Conservation (phyloP, 2,113 vertebrate species). For the Bufo bufo region DNA sequence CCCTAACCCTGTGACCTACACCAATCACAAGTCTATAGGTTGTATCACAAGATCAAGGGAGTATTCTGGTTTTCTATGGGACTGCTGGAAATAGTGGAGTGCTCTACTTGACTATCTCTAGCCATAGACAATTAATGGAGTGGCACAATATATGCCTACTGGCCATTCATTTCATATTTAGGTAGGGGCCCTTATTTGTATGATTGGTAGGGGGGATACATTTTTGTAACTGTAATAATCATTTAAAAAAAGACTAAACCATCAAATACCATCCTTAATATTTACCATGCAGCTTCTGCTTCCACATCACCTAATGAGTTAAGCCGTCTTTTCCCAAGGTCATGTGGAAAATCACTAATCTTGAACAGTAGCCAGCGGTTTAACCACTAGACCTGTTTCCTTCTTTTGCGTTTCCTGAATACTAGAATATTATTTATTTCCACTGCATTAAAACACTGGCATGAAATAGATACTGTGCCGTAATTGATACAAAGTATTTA, state of each 20-base stretch:
- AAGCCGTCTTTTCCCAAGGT: constrained; percentile 16
- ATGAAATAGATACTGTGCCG: constrained; percentile 47
- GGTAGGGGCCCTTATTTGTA: too few species aligned
- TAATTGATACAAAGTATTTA: constrained; percentile 56
- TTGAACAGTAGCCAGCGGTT: constrained; percentile 17
- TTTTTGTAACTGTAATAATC: too few species aligned
- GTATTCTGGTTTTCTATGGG: too few species aligned
- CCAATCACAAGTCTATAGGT: too few species aligned
- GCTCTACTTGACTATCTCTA: too few species aligned
- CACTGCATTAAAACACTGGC: constrained; percentile 36
- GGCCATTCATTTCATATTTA: too few species aligned
- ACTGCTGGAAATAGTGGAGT: too few species aligned
- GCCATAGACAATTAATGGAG: too few species aligned
- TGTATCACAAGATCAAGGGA: too few species aligned
- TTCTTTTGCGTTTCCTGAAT: constrained; percentile 35
- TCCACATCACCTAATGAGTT: not conserved
- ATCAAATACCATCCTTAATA: not conserved
- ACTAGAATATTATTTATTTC: constrained; percentile 42
- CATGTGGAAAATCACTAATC: constrained; percentile 30
- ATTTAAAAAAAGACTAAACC: not conserved
- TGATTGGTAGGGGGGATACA: too few species aligned
- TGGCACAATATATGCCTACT: too few species aligned
- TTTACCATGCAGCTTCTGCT: not conserved
- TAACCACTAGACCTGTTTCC: constrained; percentile 32
- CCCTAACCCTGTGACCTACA: too few species aligned